Base-by-base conservation (phyloP, 2,113 vertebrate genomes). In the Circaetus cinerascens region DNA sequence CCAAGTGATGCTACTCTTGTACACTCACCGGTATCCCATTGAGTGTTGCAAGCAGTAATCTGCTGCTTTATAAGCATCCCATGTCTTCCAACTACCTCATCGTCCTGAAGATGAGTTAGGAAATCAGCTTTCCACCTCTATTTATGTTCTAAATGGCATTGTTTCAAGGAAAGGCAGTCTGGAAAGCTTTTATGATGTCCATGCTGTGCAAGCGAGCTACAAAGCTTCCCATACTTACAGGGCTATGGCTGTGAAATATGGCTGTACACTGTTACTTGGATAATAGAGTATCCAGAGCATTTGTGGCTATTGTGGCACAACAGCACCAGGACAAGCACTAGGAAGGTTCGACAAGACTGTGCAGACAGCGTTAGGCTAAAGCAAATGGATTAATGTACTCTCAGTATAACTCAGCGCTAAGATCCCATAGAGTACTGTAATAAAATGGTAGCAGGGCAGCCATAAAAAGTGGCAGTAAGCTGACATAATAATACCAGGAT, bases 81-180 rank as follows among this genome's bases (percentile, higher is more conserved):
- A 34, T 90, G 88, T 97, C 89, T 98, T 97, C 95, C 97, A 98
- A 81, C 97, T 98, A 98, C 97, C 98, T 98, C 98, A 96, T 95
- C 88, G 3, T 92, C 86, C 88, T 88, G 90, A 93, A 73, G 34
- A 96, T 80, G 91, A 97, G 86, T 90, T 96, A 92, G 92, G 85
- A 97, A 96, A 69, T 93, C 87, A 83, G 74, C 74, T 91, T 96
- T 91, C 67, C 90, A 86, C 95, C 83, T 90, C 76, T 78, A 29
- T 64, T 71, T 75, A 57, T 87, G 85, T 79, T 92, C 85, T 92
- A 91, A 75, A 81, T 51, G 84, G 93, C 66, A 51, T 51, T 72
- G 73, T 83, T 89, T 76, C 71, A 81, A 72, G 82, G 83, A 68
- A 92, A 76, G 88, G 76, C 62, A 60, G 46, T 34, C 40, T 79